Percentiles rank a stretch among this genome's conserved stretches.
Conservation (phyloP, 1,140 invertebrate species). For the Cherax quadricarinatus region DNA sequence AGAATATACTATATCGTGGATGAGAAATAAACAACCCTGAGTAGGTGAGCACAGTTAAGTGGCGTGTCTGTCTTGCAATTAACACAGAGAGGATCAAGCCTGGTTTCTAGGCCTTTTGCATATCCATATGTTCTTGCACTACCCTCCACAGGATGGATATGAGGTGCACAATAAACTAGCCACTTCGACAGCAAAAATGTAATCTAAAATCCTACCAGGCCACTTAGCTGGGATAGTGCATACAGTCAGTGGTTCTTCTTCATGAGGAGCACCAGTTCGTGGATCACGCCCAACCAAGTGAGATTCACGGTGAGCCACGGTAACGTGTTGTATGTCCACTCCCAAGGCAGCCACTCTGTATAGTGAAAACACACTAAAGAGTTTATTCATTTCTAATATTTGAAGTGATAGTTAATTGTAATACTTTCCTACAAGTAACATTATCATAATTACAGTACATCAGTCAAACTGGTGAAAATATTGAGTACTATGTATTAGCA, state of each 20-base stretch:
- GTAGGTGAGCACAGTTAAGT: too few relatives aligned
- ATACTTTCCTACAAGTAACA: not conserved
- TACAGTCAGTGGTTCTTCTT: slow-evolving; percentile 78
- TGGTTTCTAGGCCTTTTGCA: too few relatives aligned
- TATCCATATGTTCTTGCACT: too few relatives aligned
- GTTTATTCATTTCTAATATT: not conserved
- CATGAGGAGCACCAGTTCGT: slow-evolving; percentile 73
- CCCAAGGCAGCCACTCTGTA: slow-evolving; percentile 81
- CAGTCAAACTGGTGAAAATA: too few relatives aligned
- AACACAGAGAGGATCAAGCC: too few relatives aligned
- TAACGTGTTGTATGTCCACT: slow-evolving; percentile 81
- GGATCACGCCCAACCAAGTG: slow-evolving; percentile 76
- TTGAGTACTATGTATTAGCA: too few relatives aligned
- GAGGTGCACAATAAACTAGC: too few relatives aligned
- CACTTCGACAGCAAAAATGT: too few relatives aligned
- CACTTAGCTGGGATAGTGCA: slow-evolving; percentile 83
- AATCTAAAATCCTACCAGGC: slow-evolving; percentile 77
- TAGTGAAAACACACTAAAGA: not conserved
- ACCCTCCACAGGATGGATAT: too few relatives aligned
- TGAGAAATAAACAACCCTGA: too few relatives aligned
- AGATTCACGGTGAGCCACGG: slow-evolving; percentile 76
- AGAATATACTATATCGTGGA: too few relatives aligned
- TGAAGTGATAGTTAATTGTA: not conserved
- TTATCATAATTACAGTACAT: not conserved
- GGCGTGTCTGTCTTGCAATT: too few relatives aligned